Base-by-base conservation (phyloP, 64 coral and sea anemone genomes). In the Dendronephthya gigantea region DNA sequence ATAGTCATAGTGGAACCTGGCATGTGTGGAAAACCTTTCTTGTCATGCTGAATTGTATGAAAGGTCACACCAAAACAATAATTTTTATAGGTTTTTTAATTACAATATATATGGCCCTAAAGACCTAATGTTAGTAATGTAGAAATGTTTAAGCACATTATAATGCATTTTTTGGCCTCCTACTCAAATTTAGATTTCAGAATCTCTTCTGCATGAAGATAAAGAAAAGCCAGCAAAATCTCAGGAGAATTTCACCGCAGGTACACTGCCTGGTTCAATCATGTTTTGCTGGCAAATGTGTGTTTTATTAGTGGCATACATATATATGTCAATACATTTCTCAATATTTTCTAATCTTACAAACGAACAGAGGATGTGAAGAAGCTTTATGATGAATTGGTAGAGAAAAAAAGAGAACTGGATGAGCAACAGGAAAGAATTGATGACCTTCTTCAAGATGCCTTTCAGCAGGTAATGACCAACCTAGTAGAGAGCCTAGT, bases 391-490 rank as follows among this genome's bases (percentile, higher is more conserved):
- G 19, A 79, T 12, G 72, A 79, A 39, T 17, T 79, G 72, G 16
- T 79, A 12, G 72, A 79, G 9, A 34, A 79, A 35, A 79, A 79
- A 19, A 39, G 15, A 79, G 72, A 79, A 10, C 37, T 79, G 32
- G 27, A 79, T 39, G 16, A 79, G 16, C 72, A 79, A 79, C 72
- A 79, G 22, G 72, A 79, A 34, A 13, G 0, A 34, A 79, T 79
- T 39, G 31, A 79, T 79, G 72, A 79, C 1, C 72, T 79, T 35
- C 72, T 79, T 79, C 72, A 79, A 35, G 72, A 34, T 79, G 72
- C 72, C 30, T 79, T 79, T 79, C 30, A 79, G 15, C 72, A 79
- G 72, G 72, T 79, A 79, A n/a, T n/a, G n/a, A n/a, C n/a, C 9
- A 33, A 28, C 32, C 15, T 79, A 17, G 30, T 39, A 79, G 30